These are phyloP conservation scores for Atta colombica DNA, from an alignment of 1,140 invertebrate genomes.

Conservation along the genomic window DNA sequence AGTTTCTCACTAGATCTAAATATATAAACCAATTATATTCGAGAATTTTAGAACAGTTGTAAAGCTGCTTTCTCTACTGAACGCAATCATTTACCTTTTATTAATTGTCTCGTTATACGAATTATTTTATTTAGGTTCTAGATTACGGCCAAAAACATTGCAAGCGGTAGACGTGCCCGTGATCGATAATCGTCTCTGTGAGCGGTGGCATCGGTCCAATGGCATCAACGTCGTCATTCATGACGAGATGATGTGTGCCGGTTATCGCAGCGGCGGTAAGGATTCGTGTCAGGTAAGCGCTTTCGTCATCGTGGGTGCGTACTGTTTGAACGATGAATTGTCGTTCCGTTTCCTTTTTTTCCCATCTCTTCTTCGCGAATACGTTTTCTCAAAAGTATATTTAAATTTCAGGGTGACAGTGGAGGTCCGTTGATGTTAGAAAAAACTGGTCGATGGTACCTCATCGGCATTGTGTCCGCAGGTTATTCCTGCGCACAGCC, in stretches of 20 bases:
- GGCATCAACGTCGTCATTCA: slow-evolving; percentile 97
- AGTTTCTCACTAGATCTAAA: too few relatives aligned
- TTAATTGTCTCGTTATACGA: background rate
- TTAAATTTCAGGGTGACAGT: slow-evolving; percentile 91
- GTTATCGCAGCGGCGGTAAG: slow-evolving; percentile 96
- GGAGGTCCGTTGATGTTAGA: slow-evolving; percentile 96
- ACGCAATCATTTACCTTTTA: background rate
- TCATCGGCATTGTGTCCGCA: slow-evolving; percentile 96
- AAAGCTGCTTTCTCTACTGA: too few relatives aligned
- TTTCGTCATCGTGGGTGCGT: slow-evolving; percentile 41
- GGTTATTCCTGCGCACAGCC: slow-evolving; percentile 97
- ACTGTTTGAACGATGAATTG: slow-evolving; percentile 50
- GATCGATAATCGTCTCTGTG: slow-evolving; percentile 95
- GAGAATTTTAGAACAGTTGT: too few relatives aligned
- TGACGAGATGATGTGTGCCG: slow-evolving; percentile 99
- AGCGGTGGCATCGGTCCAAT: slow-evolving; percentile 92
- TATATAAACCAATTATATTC: too few relatives aligned
- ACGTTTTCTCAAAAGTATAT: too few relatives aligned
- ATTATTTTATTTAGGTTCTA: slow-evolving; percentile 88
- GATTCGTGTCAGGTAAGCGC: slow-evolving; percentile 91
- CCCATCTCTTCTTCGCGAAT: too few relatives aligned
- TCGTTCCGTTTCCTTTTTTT: background rate
- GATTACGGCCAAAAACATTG: slow-evolving; percentile 95
- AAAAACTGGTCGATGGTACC: slow-evolving; percentile 94
- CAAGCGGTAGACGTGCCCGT: slow-evolving; percentile 97